phyloP scores from a whole-genome alignment of 1,140 invertebrate species.

The Drosophila sechellia region DNA sequence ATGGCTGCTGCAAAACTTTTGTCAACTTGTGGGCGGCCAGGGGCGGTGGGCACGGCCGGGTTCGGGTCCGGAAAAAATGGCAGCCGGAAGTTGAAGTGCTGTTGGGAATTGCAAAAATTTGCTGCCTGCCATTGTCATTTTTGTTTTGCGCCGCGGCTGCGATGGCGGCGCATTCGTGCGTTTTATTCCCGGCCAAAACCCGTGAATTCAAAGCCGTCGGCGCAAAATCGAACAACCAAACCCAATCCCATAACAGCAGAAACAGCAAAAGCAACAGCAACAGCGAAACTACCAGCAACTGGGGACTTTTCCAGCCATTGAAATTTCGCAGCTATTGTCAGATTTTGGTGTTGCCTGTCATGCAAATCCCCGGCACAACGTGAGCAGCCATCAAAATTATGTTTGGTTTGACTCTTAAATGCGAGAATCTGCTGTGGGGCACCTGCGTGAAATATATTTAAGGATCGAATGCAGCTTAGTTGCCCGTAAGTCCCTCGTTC shows the following conservation, averaged over 20 bases:
- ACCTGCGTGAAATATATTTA: neutral
- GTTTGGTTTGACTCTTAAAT: constrained; percentile 48
- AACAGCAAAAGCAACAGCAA: constrained; percentile 20
- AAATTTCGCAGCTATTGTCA: constrained; percentile 70
- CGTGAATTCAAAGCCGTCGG: constrained; percentile 77
- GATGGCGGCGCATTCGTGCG: constrained; percentile 66
- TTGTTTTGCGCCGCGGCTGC: constrained; percentile 58
- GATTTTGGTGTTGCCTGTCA: constrained; percentile 64
- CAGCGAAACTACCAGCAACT: constrained; percentile 5
- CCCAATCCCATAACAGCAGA: constrained; percentile 33
- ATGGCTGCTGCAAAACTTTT: constrained; percentile 63
- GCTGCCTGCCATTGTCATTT: constrained; percentile 81
- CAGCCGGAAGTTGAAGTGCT: constrained; percentile 77
- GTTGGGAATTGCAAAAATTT: constrained; percentile 81
- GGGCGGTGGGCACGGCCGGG: neutral
- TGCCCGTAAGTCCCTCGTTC: constrained; percentile 25
- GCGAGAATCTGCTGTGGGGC: constrained; percentile 2
- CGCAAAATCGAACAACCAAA: constrained; percentile 68
- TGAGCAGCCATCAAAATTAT: constrained; percentile 71
- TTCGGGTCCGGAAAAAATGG: constrained; percentile 47
- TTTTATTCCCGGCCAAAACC: constrained; percentile 72
- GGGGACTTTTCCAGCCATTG: constrained; percentile 58
- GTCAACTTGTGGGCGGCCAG: constrained; percentile 44
- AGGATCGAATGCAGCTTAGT: constrained; percentile 11
- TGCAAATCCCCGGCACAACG: constrained; percentile 57